These are phyloP conservation scores for Pachyuromys duprasi DNA, from an alignment of 2,797 vertebrate genomes.

Conservation along the genomic window DNA sequence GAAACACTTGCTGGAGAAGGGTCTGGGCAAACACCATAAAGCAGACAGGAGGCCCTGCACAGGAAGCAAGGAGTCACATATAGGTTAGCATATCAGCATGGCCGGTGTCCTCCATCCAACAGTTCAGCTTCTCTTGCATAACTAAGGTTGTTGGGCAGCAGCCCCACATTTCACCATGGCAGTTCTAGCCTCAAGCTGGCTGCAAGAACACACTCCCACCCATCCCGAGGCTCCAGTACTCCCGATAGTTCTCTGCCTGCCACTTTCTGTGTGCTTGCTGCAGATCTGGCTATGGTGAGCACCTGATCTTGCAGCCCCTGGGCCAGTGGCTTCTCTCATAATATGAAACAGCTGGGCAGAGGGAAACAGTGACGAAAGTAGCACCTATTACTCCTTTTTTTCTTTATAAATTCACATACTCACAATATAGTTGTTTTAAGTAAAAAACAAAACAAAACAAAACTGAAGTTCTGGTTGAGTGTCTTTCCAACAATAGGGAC, in stretches of 20 bases:
- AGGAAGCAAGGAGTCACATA: neutral
- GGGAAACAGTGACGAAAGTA: slow-evolving; percentile 68
- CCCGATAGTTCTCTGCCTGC: neutral
- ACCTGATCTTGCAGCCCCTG: slow-evolving; percentile 37
- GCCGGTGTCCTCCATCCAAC: neutral
- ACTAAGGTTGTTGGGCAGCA: neutral
- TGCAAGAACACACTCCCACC: rapidly evolving
- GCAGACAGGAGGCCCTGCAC: neutral
- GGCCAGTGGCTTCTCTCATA: slow-evolving; percentile 33
- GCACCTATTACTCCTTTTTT: slow-evolving; percentile 69
- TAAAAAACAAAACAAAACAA: neutral
- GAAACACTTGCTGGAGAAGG: neutral
- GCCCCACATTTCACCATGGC: neutral
- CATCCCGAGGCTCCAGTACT: neutral
- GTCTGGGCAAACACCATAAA: neutral
- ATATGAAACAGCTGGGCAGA: slow-evolving; percentile 65
- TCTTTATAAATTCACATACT: neutral
- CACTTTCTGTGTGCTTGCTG: neutral
- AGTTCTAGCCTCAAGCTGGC: rapidly evolving
- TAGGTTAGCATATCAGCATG: neutral
- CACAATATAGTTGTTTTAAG: neutral
- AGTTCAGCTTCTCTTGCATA: neutral
- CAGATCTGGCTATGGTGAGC: neutral
- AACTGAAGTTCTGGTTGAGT: neutral
- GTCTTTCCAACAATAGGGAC: neutral